A percentile compares a stretch with the other conserved stretches of the same genome.
phyloP scores from a whole-genome alignment of 2,888 invertebrate species.

The Aspidiotus rigidus region DNA sequence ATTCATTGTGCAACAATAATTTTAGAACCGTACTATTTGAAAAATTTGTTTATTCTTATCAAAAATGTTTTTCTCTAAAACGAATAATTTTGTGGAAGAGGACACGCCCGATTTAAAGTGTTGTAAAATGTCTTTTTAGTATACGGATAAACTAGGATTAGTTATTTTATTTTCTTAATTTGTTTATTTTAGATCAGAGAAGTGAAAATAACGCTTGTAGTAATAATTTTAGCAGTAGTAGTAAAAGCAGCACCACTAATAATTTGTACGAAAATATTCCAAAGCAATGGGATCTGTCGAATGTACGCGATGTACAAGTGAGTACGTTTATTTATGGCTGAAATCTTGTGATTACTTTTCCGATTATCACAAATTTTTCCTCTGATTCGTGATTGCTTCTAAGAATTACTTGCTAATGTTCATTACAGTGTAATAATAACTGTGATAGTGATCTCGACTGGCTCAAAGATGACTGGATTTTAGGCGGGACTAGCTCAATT shows the following conservation, averaged over 20 bases:
- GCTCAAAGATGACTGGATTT: conserved; percentile 24
- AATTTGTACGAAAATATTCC: conserved; percentile 33
- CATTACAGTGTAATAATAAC: conserved; percentile 39
- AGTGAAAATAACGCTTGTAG: conserved; percentile 23
- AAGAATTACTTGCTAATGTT: conserved; percentile 13
- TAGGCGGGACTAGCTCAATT: conserved; percentile 23
- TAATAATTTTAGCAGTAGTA: no score
- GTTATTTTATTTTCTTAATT: no score
- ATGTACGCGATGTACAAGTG: conserved; percentile 28
- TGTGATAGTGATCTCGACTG: conserved; percentile 39
- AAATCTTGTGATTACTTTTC: neutral
- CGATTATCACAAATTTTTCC: no score
- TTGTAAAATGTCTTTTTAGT: no score
- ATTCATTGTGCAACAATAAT: no score
- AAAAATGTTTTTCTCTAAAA: no score
- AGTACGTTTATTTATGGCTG: neutral
- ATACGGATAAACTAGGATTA: no score
- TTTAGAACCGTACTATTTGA: no score
- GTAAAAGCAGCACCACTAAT: neutral
- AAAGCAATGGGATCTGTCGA: conserved; percentile 24
- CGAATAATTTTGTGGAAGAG: no score
- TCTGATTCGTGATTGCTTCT: neutral
- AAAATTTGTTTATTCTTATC: no score
- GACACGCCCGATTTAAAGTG: no score
- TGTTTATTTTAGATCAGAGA: conserved; percentile 22